Percentiles rank a stretch among this genome's conserved stretches.
phyloP scores from a whole-genome alignment of 2,113 vertebrate species.

The Gambusia affinis region DNA sequence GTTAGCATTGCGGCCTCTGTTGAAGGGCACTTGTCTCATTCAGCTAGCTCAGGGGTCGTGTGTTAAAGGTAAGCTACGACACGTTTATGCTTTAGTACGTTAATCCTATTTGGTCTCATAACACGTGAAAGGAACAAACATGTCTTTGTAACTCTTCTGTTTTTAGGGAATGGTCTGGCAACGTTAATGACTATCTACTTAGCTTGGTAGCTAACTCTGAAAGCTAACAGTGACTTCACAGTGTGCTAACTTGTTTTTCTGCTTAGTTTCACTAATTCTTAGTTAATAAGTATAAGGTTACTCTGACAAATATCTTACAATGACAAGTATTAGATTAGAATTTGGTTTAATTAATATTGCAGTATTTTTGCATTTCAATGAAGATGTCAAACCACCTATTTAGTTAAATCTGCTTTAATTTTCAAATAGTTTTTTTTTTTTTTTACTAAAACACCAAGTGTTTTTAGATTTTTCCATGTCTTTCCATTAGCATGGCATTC shows the following conservation, averaged over 20 bases:
- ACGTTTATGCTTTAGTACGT: accelerated
- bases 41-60: slow-evolving; percentile 28
- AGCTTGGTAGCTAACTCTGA: slow-evolving; percentile 19
- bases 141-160: not conserved
- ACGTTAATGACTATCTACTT: not conserved
- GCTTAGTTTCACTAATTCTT: not conserved
- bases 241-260: slow-evolving; percentile 3
- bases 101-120: accelerated
- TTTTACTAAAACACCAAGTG: no score
- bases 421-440: no score
- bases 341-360: no score
- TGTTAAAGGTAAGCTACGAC: slow-evolving; percentile 61
- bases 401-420: not conserved
- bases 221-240: slow-evolving; percentile 24
- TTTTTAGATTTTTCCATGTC: no score
- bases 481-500: no score
- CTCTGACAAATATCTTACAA: no score
- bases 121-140: accelerated
- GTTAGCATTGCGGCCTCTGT: slow-evolving; percentile 58
- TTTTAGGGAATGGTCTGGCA: not conserved
- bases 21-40: slow-evolving; percentile 76
- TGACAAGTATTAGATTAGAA: no score
- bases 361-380: no score
- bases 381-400: not conserved
- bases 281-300: not conserved